Percentiles rank a stretch among this genome's conserved stretches.
Conservation (phyloP, 2,113 vertebrate species). For the Platysternon megacephalum region DNA sequence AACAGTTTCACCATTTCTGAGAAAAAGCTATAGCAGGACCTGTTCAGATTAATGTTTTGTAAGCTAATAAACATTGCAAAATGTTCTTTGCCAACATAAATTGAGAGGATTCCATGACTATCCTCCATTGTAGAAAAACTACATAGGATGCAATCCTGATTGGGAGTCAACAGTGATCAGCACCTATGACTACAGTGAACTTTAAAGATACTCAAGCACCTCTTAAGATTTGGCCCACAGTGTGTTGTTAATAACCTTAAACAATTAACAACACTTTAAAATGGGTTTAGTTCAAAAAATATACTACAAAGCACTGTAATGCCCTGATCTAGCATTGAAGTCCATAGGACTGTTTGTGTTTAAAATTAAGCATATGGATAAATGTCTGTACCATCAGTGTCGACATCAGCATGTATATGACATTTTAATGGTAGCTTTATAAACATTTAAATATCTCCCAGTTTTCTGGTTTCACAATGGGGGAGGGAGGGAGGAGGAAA, state of each 20-base stretch:
- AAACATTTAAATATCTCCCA: not conserved
- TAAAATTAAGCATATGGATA: slow-evolving; percentile 8
- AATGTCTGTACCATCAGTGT: not conserved
- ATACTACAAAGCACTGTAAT: not conserved
- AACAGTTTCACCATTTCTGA: not conserved
- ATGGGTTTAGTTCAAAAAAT: not conserved
- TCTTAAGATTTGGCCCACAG: not conserved
- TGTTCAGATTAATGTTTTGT: not conserved
- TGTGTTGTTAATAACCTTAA: slow-evolving; percentile 3
- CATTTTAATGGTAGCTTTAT: not conserved
- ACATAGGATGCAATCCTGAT: too few species aligned
- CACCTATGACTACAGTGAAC: not conserved
- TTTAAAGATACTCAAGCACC: not conserved
- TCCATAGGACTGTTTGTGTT: not conserved
- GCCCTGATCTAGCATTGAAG: not conserved
- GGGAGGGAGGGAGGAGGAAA: not conserved
- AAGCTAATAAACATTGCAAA: not conserved
- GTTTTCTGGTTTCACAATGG: not conserved
- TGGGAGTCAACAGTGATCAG: too few species aligned
- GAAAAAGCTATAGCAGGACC: not conserved
- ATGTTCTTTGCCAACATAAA: not conserved
- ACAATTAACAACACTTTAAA: not conserved
- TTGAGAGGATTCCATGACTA: not conserved
- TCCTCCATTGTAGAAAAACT: too few species aligned
- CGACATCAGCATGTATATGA: not conserved